Evolutionary conservation across 2,797 vertebrate species (phyloP), one percentile per base, ranked within the genome.

Genomic region (Bradypus variegatus): DNA sequence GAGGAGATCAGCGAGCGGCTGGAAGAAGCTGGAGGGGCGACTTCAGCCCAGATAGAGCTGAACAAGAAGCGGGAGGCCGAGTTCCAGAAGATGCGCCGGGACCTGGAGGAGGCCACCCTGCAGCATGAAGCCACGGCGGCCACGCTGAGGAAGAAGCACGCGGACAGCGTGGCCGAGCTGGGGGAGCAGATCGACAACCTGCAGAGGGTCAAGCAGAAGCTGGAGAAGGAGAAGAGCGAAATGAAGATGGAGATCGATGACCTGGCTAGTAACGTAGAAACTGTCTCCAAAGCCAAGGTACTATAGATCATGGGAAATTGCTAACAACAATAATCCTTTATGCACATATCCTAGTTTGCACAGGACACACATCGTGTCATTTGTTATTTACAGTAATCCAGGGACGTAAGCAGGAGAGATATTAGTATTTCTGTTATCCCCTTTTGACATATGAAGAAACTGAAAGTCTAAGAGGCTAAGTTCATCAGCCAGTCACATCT

Each of bases 171-270:
- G n/a, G n/a, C n/a, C n/a, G n/a, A n/a, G n/a, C n/a, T n/a, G n/a
- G n/a, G n/a, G n/a, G n/a, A n/a, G n/a, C n/a, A n/a, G n/a, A n/a
- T n/a, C n/a, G n/a, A n/a, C n/a, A n/a, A n/a, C n/a, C n/a, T 98
- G 8, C 98, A 98, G 72, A 93, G 97, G 0, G 97, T 98, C 45
- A 98, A 98, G 84, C 98, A 98, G 97, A 98, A 98, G 45, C 96
- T 98, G 95, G 98, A 98, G 95, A 98, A 98, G 69, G 98, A 98
- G 91, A 98, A 98, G 73, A 97, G 97, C 0, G 98, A 98, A 95
- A 84, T 98, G 94, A 98, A 98, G 91, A 98, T 98, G 98, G 98
- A 98, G 79, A 96, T 97, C 0, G 98, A 98, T 0, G 97, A 98
- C 85, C 90, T 98, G 25, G 94, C 97, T 16, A 96, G 97, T 84